Evolutionary conservation across 2,888 invertebrate genomes (phyloP), one percentile per base, ranked within the genome.

Genomic region (Ichneumon xanthorius): DNA sequence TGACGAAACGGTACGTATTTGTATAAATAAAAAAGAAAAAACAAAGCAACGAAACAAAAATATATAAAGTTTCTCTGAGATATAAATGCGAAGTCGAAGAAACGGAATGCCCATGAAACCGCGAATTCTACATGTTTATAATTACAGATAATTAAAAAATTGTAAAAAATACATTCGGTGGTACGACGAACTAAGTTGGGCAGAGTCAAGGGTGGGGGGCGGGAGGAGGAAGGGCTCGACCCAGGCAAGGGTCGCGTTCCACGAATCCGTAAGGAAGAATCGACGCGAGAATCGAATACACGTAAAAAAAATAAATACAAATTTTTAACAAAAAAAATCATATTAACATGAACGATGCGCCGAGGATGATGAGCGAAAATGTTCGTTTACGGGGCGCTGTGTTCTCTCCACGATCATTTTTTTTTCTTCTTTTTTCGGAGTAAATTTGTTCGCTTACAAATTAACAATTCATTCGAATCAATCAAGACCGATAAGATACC

Each of bases 401-500:
- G 19, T 70, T 61, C 16, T 67, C 71, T 72, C 67, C 65, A 30
- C 33, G 33, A 50, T 58, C 50, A 40, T 71, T n/a, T 37, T 37
- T 72, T 53, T 55, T 67, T 61, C 48, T 37, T 14, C 22, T 65
- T 53, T 65, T 22, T 53, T 11, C n/a, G 30, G 45, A 58, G 68
- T 26, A 75, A 61, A 58, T 67, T n/a, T 79, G 55, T 65, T 82
- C 61, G 19, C 82, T 80, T 80, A 76, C 37, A 80, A 82, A 76
- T 82, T 48, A 82, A 82, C 80, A 79, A 82, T 82, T 82, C 79
- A 82, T 76, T 80, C 67, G 76, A 79, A 61, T 80, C 70, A 80
- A 80, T 82, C 84, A 73, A 73, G 70, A 84, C 78, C 80, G 76
- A 79, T 83, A 81, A 72, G 78, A 85, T 70, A 82, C 65, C 80